Evolutionary conservation across 2,113 vertebrate species (phyloP).

Genomic region (Ammodytes dubius): DNA sequence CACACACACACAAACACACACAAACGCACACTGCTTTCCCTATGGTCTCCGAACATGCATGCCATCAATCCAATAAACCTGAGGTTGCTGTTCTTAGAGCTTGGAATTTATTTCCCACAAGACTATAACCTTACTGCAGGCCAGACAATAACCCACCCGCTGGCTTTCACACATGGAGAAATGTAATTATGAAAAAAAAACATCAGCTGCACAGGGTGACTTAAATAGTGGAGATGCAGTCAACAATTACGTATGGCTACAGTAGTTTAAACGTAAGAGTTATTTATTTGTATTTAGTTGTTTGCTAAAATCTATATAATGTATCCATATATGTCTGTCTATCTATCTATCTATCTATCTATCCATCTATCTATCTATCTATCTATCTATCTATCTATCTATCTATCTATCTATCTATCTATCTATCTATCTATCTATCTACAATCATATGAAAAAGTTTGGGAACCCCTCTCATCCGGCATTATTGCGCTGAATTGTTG

Average conservation of each 20-base stretch:
- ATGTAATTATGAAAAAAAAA: conserved; percentile 54
- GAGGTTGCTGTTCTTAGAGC: conserved; percentile 70
- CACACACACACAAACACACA: conserved; percentile 16
- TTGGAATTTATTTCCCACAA: conserved; percentile 73
- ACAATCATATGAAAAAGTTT: too few relatives aligned
- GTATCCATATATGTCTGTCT: too few relatives aligned
- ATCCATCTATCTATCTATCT: too few relatives aligned
- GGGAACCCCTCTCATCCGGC: too few relatives aligned
- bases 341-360: too few relatives aligned
- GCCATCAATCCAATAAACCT: conserved; percentile 75
- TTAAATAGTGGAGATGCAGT: background rate
- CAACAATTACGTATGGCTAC: background rate
- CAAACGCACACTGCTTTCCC: conserved; percentile 17
- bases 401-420: too few relatives aligned
- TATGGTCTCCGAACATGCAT: conserved; percentile 48
- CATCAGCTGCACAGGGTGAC: background rate
- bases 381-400: too few relatives aligned
- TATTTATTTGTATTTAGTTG: too few relatives aligned
- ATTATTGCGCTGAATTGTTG: too few relatives aligned
- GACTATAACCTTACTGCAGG: conserved; percentile 65
- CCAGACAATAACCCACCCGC: conserved; percentile 57
- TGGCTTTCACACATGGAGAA: conserved; percentile 34
- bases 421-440: too few relatives aligned
- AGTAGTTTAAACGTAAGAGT: background rate
- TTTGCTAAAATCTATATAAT: too few relatives aligned